Evolutionary conservation across 1,140 invertebrate species (phyloP), one percentile per base, ranked within the genome.

Genomic region (Ruditapes philippinarum): DNA sequence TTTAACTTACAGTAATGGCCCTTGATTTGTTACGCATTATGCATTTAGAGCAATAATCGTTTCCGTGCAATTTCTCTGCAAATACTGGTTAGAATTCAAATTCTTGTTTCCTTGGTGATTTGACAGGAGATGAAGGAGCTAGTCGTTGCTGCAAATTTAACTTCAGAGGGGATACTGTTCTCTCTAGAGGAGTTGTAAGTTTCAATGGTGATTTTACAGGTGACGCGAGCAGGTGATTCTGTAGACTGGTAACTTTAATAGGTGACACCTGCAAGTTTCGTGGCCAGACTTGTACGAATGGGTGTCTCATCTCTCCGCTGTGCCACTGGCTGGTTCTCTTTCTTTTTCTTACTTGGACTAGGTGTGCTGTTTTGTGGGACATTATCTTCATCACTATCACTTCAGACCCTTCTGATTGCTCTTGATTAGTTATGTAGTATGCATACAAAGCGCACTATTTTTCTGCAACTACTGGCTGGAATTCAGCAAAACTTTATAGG

Each of bases 241-340:
- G 65, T 1, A 51, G 36, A n/a, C 38, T 25, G 28, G 1, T 33
- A n/a, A 82, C 54, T 84, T 84, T 84, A 9, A 84, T 73, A 25
- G 82, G 82, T 0, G 82, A 84, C 68, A 40, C 22, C 36, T 33
- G 85, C 85, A 31, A 90, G 42, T 76, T 74, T 86, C 22, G n/a
- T 17, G 17, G 83, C 42, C 0, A 87, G 65, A n/a, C 54, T 87
- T 5, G 78, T 84, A 33, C 90, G 38, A 14, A 87, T 76, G 7
- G 91, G 91, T n/a, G 91, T 91, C 40, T 91, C 91, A 33, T 86
- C 85, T 28, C 70, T 62, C 45, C 81, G 45, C 12, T 40, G n/a
- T 28, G 33, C 31, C 0, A 40, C n/a, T n/a, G 45, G 54, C 1
- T 28, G 17, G 31, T 62, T 49, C 19, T 84, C 85, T 78, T 90